These are phyloP conservation scores for Miichthys miiuy DNA, from an alignment of 2,797 vertebrate species.

Conservation along the genomic window DNA sequence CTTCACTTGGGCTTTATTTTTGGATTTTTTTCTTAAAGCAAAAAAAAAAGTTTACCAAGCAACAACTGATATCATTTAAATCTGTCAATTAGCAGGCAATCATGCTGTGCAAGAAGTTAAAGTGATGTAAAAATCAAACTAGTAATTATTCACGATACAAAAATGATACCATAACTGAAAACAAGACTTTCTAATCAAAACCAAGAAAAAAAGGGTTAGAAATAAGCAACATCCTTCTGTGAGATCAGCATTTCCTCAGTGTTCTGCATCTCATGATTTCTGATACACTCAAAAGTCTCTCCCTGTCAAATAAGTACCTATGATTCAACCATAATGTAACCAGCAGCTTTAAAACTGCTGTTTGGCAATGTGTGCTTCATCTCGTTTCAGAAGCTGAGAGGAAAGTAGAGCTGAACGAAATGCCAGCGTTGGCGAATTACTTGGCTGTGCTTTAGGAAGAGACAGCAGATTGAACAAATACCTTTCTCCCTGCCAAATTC, in stretches of 20 bases:
- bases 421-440: neutral
- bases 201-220: neutral
- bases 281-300: neutral
- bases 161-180: neutral
- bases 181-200: neutral
- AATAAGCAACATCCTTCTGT: neutral
- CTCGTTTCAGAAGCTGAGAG: constrained; percentile 19
- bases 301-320: neutral
- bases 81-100: neutral
- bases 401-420: constrained; percentile 28
- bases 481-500: constrained; percentile 11
- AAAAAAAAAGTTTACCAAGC: neutral
- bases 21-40: neutral
- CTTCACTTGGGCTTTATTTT: neutral
- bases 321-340: neutral
- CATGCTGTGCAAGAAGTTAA: neutral
- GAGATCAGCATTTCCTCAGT: neutral
- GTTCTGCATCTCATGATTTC: neutral
- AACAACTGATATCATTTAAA: no score
- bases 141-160: neutral
- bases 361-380: neutral
- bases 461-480: constrained; percentile 42
- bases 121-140: neutral
- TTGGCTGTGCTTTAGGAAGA: constrained; percentile 14
- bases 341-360: neutral